Evolutionary conservation across 2,113 vertebrate genomes (phyloP), one percentile per base, ranked within the genome.

Genomic region (Heptranchias perlo): DNA sequence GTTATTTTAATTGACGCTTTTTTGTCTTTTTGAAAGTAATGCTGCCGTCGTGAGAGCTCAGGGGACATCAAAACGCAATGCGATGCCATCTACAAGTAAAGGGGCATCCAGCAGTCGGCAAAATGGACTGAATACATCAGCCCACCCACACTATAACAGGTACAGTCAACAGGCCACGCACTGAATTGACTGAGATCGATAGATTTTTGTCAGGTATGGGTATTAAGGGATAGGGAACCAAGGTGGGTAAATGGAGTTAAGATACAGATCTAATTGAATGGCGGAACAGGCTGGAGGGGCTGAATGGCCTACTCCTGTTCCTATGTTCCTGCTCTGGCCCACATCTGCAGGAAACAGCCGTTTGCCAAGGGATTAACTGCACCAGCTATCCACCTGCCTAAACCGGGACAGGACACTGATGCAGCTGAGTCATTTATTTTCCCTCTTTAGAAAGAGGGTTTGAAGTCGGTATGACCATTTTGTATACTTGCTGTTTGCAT

Each of bases 31-130:
- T 95, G 96, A 10, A 96, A 99, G 99, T 96, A 97, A 97, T 0
- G 97, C 98, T 94, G 98, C 98, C 96, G 76, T 98, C 96, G 97
- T 97, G 97, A 97, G 98, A 96, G 96, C 98, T 49, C 98, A 96
- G 86, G 96, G 97, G 39, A 31, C 96, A 23, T 96, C 97, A 86
- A 97, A 97, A 44, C 84, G 47, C 0, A 97, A 96, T 47, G 96
- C 96, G 44, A 96, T 97, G 65, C 96, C 47, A 54, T 96, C 96
- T 10, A 96, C 97, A 91, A 96, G 96, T 96, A 97, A 97, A 96
- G 97, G 96, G 96, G 96, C 96, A 96, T 96, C 97, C 18, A 96
- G 97, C 96, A 96, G 97, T 35, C 96, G 97, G 96, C 97, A 97
- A 64, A 97, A 97, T 87, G 97, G 97, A 61, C 96, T 97, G 91